Evolutionary conservation across 2,113 vertebrate genomes (phyloP).

Genomic region (Oreochromis tanganicae): DNA sequence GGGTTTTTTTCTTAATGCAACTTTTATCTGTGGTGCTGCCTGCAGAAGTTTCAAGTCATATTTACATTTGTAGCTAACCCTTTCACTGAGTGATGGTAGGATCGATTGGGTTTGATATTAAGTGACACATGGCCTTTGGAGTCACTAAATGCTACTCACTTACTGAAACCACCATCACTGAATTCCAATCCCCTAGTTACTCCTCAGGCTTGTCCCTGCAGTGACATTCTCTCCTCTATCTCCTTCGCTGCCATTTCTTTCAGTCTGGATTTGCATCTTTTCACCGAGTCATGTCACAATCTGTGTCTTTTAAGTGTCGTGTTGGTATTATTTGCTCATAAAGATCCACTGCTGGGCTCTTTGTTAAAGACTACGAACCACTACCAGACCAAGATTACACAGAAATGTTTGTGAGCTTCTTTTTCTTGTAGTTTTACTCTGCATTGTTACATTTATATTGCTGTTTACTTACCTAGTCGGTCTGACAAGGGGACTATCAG

Average conservation of each 20-base stretch:
- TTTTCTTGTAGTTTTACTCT: background rate
- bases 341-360: background rate
- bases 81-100: slow-evolving; percentile 34
- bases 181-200: slow-evolving; percentile 47
- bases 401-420: background rate
- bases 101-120: slow-evolving; percentile 69
- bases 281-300: background rate
- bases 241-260: slow-evolving; percentile 13
- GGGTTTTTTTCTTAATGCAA: background rate
- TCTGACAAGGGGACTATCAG: background rate
- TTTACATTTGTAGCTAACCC: slow-evolving; percentile 2
- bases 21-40: background rate
- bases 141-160: slow-evolving; percentile 63
- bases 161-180: slow-evolving; percentile 37
- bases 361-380: background rate
- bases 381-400: background rate
- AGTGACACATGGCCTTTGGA: slow-evolving; percentile 71
- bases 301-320: background rate
- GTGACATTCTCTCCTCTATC: slow-evolving; percentile 15
- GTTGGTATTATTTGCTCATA: background rate
- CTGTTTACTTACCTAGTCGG: background rate
- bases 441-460: background rate
- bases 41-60: background rate
- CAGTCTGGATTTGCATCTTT: slow-evolving; percentile 12
- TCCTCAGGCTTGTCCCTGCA: slow-evolving; percentile 19